A percentile compares a stretch with the other conserved stretches of the same genome.
These are phyloP conservation scores for Sycophila sp. DNA, from an alignment of 1,140 invertebrate genomes.

Conservation along the genomic window DNA sequence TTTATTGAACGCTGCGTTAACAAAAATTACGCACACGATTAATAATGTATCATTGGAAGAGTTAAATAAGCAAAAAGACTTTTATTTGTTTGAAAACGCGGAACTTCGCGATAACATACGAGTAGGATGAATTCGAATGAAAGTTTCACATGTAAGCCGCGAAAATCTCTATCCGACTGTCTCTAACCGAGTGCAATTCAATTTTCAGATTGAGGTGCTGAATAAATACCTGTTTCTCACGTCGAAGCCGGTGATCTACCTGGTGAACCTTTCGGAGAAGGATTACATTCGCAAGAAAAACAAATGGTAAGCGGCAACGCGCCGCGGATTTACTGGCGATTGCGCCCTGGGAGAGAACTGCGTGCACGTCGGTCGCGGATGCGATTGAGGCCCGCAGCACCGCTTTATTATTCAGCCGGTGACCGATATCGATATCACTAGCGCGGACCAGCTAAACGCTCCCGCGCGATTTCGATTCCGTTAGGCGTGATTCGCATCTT, in stretches of 20 bases:
- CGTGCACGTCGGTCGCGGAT: too few relatives aligned
- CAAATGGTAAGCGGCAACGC: conserved; percentile 93
- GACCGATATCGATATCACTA: too few relatives aligned
- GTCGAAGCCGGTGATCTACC: conserved; percentile 97
- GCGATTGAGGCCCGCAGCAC: neutral
- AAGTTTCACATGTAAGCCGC: neutral
- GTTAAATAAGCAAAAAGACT: too few relatives aligned
- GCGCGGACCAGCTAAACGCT: neutral
- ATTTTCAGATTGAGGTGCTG: conserved; percentile 90
- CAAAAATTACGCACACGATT: neutral
- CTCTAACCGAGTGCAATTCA: neutral
- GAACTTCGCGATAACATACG: too few relatives aligned
- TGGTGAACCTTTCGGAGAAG: conserved; percentile 97
- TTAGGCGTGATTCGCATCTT: too few relatives aligned
- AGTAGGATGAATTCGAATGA: neutral
- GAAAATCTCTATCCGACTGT: neutral
- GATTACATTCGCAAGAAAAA: conserved; percentile 99
- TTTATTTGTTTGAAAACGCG: too few relatives aligned
- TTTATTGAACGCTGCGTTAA: neutral
- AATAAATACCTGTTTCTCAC: conserved; percentile 98
- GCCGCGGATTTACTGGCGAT: neutral
- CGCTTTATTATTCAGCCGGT: neutral
- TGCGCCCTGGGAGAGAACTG: too few relatives aligned
- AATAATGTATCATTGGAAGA: neutral
- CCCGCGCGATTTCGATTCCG: neutral